Evolutionary conservation across 2,113 vertebrate species (phyloP).

Genomic region (Pelecanus crispus): DNA sequence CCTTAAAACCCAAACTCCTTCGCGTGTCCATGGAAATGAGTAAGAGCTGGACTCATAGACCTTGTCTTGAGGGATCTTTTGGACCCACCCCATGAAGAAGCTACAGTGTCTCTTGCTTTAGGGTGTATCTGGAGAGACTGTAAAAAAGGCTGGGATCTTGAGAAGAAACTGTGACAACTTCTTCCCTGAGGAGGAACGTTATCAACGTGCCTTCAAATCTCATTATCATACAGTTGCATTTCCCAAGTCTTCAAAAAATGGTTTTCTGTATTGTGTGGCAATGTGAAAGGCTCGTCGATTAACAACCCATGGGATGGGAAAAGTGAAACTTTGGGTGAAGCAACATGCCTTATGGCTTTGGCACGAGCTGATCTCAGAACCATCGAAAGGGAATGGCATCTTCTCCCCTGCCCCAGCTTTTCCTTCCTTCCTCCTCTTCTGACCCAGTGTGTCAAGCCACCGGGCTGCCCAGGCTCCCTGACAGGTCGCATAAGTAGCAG

Average conservation of each 20-base stretch:
- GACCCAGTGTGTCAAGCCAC: background rate
- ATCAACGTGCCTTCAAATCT: background rate
- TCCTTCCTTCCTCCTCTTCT: background rate
- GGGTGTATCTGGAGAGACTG: background rate
- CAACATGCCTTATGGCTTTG: background rate
- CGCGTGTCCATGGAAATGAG: background rate
- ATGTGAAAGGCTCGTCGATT: background rate
- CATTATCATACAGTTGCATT: background rate
- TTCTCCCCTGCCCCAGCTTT: background rate
- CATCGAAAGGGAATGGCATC: background rate
- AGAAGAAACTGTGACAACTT: background rate
- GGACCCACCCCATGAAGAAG: background rate
- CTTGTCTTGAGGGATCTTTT: background rate
- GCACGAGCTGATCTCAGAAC: background rate
- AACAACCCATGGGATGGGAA: background rate
- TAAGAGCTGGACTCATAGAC: background rate
- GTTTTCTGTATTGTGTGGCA: background rate
- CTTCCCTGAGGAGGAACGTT: background rate
- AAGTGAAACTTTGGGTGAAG: background rate
- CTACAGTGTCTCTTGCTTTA: background rate
- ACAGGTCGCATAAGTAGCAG: rapidly evolving
- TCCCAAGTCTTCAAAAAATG: background rate
- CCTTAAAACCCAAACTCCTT: background rate
- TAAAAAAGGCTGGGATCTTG: background rate
- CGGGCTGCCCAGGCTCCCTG: background rate